A percentile compares a stretch with the other conserved stretches of the same genome.
Evolutionary conservation across 2,113 vertebrate species (phyloP).

Genomic region (Harpagus bidentatus): DNA sequence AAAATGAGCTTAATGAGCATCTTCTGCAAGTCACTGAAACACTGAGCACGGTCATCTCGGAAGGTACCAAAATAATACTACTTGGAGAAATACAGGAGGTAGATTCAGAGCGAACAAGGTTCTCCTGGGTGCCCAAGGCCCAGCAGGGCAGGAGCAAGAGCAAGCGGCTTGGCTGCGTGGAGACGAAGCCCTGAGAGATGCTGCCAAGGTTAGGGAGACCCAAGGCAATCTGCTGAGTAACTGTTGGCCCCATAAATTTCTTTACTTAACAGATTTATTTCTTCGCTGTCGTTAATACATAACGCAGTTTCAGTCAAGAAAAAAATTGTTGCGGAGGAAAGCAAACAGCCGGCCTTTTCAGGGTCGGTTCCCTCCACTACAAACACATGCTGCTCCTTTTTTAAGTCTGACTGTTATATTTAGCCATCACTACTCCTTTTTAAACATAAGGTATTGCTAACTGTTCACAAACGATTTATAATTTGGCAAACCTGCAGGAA

Average conservation of each 20-base stretch:
- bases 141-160: background rate
- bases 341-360: background rate
- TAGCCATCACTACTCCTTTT: background rate
- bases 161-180: background rate
- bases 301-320: background rate
- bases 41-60: background rate
- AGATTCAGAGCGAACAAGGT: background rate
- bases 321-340: background rate
- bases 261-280: background rate
- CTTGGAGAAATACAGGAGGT: background rate
- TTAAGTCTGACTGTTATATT: background rate
- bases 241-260: background rate
- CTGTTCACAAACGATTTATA: background rate
- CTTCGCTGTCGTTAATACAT: background rate
- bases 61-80: background rate
- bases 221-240: background rate
- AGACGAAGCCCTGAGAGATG: background rate
- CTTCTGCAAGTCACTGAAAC: background rate
- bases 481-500: background rate
- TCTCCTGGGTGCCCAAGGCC: background rate
- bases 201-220: constrained; percentile 14
- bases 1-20: background rate
- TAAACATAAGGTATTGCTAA: background rate
- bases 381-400: background rate
- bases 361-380: background rate